These are phyloP conservation scores for Isichthys henryi DNA, from an alignment of 2,113 vertebrate species.

Conservation along the genomic window DNA sequence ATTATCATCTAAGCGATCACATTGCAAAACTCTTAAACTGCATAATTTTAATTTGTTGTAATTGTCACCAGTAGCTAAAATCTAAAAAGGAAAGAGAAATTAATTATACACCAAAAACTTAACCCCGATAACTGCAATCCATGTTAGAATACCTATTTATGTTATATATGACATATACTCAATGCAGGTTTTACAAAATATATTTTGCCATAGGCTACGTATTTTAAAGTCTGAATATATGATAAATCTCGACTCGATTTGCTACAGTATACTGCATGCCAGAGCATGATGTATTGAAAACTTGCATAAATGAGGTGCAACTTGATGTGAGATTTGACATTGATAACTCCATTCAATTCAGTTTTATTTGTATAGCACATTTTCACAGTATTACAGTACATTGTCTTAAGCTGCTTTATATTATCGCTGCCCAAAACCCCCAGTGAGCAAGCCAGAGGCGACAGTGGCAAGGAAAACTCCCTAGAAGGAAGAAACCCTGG, in stretches of 20 bases:
- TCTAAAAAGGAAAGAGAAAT: background rate
- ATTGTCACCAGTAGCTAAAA: background rate
- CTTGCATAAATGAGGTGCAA: background rate
- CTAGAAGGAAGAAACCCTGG: no score
- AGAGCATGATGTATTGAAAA: background rate
- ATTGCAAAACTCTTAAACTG: background rate
- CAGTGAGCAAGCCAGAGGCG: no score
- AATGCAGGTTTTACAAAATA: background rate
- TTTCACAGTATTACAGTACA: no score
- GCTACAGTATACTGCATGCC: background rate
- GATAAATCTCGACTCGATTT: background rate
- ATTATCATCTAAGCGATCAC: background rate
- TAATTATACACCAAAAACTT: background rate
- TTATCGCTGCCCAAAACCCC: no score
- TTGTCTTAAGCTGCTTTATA: no score
- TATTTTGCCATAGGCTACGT: background rate
- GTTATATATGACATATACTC: background rate
- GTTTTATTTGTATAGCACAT: no score
- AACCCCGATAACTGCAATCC: background rate
- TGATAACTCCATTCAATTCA: no score
- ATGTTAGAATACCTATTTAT: background rate
- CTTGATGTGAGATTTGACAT: background rate
- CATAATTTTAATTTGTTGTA: background rate
- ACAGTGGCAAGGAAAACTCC: no score
- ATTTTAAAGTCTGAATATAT: background rate